Base-by-base conservation (phyloP, 1,140 invertebrate genomes). In the Trichomalopsis sarcophagae region DNA sequence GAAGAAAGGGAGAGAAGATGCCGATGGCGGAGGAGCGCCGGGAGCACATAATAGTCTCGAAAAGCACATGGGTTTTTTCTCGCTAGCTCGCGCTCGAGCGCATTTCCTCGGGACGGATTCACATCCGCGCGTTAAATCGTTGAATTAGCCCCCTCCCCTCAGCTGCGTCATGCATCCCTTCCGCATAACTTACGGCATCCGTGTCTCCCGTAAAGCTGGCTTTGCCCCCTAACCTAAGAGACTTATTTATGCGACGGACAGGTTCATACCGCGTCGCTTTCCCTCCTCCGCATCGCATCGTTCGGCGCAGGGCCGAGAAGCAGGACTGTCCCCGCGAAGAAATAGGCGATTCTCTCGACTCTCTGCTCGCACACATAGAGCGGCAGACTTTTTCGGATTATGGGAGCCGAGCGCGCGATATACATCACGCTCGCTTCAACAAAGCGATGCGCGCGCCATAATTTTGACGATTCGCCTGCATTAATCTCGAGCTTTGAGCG, bases 201-300 rank as follows among this genome's bases (percentile, higher is more conserved):
- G 90, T 62, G 40, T 90, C 90, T 87, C 89, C 87, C 50, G 3
- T 89, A 89, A 89, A 89, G 77, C 87, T 88, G 91, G 1, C 87
- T 89, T 87, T 88, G n/a, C 87, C 80, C 87, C 79, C 87, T 91
- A 90, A 90, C 89, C 89, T 87, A 86, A 69, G 87, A 87, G 83
- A 86, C 87, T 91, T 91, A 91, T 91, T 91, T 91, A 91, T 90
- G 90, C 87, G 84, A 86, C 85, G 79, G 88, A 90, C 90, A 91
- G 90, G 90, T 91, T 91, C 89, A 89, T 87, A 87, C 84, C 82
- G 86, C 80, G 27, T n/a, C 36, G 5, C 17, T 74, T 40, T 74
- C 73, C 33, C 27, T 71, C 68, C 68, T 30, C 21, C 68, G 17
- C 68, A 69, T 10, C 10, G 66, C 66, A 69, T 10, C 11, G 66